Percentiles rank a stretch among this genome's conserved stretches.
phyloP scores from a whole-genome alignment of 2,797 vertebrate species.

The Propithecus perrieri region DNA sequence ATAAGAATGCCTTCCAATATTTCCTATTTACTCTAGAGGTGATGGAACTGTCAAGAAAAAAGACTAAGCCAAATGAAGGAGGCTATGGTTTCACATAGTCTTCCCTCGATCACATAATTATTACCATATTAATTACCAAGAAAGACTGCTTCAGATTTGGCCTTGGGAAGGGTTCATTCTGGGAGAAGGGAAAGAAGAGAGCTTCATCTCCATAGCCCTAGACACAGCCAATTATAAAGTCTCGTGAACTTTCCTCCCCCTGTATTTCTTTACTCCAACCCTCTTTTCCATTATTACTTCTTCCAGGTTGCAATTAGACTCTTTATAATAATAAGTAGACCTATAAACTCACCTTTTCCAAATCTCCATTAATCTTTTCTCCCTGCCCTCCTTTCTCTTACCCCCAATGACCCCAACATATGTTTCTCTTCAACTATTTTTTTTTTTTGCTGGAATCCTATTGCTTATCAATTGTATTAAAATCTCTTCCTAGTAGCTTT shows the following conservation, averaged over 20 bases:
- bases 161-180: neutral
- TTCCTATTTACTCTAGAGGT: neutral
- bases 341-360: neutral
- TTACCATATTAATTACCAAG: neutral
- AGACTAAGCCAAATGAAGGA: neutral
- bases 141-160: neutral
- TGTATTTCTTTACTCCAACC: neutral
- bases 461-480: neutral
- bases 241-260: neutral
- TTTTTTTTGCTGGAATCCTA: neutral
- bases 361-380: neutral
- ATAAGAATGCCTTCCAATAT: neutral
- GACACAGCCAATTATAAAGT: neutral
- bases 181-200: neutral
- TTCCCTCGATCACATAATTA: neutral
- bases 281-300: neutral
- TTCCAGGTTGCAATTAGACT: neutral
- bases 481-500: neutral
- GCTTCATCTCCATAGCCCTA: neutral
- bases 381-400: too few species aligned
- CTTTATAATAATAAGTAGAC: neutral
- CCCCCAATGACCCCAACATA: rapidly evolving
- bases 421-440: neutral
- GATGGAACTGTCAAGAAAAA: neutral
- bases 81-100: neutral